These are phyloP conservation scores for Siniperca obscura DNA, from an alignment of 2,797 vertebrate genomes.

Conservation along the genomic window DNA sequence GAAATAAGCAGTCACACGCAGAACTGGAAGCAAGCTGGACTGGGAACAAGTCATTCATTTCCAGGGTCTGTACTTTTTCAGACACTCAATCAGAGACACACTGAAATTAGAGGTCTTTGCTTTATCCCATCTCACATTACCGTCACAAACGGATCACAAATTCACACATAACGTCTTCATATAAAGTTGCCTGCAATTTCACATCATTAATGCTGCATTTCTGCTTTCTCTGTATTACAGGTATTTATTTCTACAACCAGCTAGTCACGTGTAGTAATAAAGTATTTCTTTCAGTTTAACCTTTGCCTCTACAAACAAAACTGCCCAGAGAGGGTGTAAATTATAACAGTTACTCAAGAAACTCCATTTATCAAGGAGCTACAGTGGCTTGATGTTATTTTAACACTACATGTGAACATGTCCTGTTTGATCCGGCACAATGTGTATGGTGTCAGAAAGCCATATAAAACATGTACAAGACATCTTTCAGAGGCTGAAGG, in stretches of 20 bases:
- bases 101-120: neutral
- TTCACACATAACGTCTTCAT: neutral
- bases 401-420: conserved; percentile 27
- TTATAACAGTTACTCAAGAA: conserved; percentile 22
- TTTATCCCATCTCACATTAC: neutral
- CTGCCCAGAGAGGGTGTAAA: conserved; percentile 6
- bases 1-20: neutral
- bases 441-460: conserved; percentile 10
- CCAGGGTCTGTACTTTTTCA: neutral
- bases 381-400: conserved; percentile 18
- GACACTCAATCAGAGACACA: neutral
- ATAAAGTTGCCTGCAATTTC: too few relatives aligned
- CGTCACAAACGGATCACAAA: neutral
- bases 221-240: neutral
- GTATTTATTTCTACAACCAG: neutral
- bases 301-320: conserved; percentile 7
- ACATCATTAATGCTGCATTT: neutral
- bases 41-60: neutral
- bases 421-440: conserved; percentile 12
- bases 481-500: conserved; percentile 44
- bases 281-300: neutral
- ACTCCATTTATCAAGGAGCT: conserved; percentile 21
- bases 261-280: neutral
- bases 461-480: conserved; percentile 45
- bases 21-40: neutral